Conservation (phyloP, 2,888 invertebrate genomes). For the Xanthia icteritia region DNA sequence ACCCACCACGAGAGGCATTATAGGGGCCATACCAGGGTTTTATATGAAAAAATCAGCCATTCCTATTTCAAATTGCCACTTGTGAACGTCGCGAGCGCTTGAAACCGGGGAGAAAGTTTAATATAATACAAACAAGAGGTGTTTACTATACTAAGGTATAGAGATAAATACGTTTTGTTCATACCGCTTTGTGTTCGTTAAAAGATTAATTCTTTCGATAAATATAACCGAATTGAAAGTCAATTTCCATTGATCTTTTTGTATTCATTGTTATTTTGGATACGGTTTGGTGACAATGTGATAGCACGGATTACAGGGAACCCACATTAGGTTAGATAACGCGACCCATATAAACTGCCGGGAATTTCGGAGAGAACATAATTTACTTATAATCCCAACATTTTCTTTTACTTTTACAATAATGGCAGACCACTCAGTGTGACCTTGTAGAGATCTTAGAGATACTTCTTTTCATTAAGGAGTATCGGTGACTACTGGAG, state of each 20-base stretch:
- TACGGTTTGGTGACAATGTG: constrained; percentile 20
- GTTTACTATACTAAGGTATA: constrained; percentile 51
- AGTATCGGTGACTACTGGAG: constrained; percentile 13
- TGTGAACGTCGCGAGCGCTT: constrained; percentile 66
- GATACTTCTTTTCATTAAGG: constrained; percentile 32
- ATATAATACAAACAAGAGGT: constrained; percentile 72
- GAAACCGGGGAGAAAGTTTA: constrained; percentile 71
- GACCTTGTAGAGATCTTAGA: constrained; percentile 2
- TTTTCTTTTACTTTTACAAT: constrained; percentile 51
- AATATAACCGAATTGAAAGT: constrained; percentile 47
- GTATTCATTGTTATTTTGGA: constrained; percentile 48
- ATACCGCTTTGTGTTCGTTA: constrained; percentile 33
- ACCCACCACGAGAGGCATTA: constrained; percentile 73
- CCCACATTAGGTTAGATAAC: constrained; percentile 59
- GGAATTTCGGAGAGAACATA: constrained; percentile 42
- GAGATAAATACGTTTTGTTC: constrained; percentile 16
- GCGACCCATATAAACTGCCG: constrained; percentile 55
- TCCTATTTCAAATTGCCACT: constrained; percentile 78
- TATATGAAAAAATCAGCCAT: constrained; percentile 81
- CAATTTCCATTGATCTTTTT: constrained; percentile 48
- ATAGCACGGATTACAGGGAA: constrained; percentile 57
- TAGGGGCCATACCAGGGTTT: constrained; percentile 71
- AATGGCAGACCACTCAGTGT: constrained; percentile 38
- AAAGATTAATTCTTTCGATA: constrained; percentile 48
- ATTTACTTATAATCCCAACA: constrained; percentile 61